Percentiles rank a stretch among this genome's conserved stretches.
These are phyloP conservation scores for Chymomyza fuscimana DNA, from an alignment of 2,888 invertebrate genomes.

Conservation along the genomic window DNA sequence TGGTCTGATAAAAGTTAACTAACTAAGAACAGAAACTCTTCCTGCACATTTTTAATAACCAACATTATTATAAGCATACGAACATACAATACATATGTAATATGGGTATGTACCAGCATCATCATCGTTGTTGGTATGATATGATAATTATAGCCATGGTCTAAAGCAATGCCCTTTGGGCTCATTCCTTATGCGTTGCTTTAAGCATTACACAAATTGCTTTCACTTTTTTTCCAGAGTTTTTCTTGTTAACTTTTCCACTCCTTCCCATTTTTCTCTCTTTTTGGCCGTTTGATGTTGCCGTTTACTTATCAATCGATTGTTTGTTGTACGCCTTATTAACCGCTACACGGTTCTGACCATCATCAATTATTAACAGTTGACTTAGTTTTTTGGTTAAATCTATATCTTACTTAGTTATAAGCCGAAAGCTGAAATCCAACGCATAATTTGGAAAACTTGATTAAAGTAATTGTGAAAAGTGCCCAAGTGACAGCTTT, in stretches of 20 bases:
- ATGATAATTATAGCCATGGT: neutral
- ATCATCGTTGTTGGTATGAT: neutral
- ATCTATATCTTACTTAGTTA: conserved; percentile 1
- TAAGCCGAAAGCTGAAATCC: neutral
- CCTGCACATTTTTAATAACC: neutral
- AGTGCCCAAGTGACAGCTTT: neutral
- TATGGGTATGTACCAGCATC: neutral
- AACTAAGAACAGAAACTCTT: neutral
- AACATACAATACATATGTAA: neutral
- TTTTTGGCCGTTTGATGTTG: conserved; percentile 10
- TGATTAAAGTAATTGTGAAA: neutral
- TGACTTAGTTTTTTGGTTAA: conserved; percentile 59
- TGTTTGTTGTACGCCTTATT: conserved; percentile 7
- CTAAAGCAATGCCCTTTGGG: neutral
- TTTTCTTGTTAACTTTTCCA: neutral
- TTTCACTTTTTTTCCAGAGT: conserved; percentile 5
- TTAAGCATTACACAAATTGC: conserved; percentile 2
- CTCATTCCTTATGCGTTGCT: neutral
- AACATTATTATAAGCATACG: neutral
- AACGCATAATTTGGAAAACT: neutral
- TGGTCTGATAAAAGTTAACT: conserved; percentile 25
- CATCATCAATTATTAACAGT: conserved; percentile 65
- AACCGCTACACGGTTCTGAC: conserved; percentile 42
- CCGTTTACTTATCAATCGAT: neutral
- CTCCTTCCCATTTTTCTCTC: neutral